Evolutionary conservation across 2,797 vertebrate species (phyloP).

Genomic region (Orientallactaga sibirica): DNA sequence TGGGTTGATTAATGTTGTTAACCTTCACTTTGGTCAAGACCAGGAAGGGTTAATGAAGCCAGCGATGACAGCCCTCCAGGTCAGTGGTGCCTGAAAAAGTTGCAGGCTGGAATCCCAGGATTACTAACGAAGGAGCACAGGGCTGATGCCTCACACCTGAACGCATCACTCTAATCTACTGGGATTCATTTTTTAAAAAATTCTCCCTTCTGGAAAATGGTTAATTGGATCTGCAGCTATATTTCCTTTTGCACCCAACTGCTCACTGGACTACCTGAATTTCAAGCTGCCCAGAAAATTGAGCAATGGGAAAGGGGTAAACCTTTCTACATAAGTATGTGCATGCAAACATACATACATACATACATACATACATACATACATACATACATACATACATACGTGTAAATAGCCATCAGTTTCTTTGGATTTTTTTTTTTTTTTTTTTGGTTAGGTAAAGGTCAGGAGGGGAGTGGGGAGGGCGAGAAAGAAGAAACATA

Average conservation of each 20-base stretch:
- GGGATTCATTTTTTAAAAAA: conserved; percentile 75
- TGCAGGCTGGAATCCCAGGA: conserved; percentile 89
- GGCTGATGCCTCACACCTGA: conserved; percentile 86
- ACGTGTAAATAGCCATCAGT: not conserved
- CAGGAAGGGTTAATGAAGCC: conserved; percentile 94
- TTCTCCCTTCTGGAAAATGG: conserved; percentile 81
- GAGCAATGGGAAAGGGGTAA: not conserved
- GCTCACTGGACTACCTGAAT: conserved; percentile 71
- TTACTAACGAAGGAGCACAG: conserved; percentile 84
- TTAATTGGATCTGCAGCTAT: conserved; percentile 83
- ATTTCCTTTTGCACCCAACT: conserved; percentile 84
- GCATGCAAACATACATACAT: not conserved
- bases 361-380: too few species aligned
- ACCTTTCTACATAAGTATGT: not conserved
- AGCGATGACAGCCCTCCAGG: conserved; percentile 89
- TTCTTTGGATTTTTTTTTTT: not conserved
- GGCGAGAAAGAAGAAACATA: conserved; percentile 68
- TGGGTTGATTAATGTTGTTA: conserved; percentile 92
- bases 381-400: not conserved
- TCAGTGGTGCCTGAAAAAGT: conserved; percentile 89
- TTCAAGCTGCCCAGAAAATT: conserved; percentile 65
- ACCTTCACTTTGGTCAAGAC: conserved; percentile 90
- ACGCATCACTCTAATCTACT: conserved; percentile 83
- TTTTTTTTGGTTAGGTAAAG: conserved; percentile 26
- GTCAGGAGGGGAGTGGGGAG: not conserved